Base-by-base conservation (phyloP, 2,888 invertebrate species). In the Bugulina stolonifera region DNA sequence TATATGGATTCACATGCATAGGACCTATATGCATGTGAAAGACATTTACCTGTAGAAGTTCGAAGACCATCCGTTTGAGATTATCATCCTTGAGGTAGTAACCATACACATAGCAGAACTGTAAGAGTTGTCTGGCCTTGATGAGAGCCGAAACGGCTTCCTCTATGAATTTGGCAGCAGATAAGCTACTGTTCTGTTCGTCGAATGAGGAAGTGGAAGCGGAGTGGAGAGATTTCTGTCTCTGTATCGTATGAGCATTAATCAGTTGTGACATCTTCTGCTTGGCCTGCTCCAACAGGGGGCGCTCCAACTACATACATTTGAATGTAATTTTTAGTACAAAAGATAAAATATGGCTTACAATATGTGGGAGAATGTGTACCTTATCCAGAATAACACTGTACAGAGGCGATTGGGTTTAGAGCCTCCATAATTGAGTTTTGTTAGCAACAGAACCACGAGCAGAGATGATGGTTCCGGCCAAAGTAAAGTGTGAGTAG, bases 71-170 rank as follows among this genome's bases (percentile, higher is more conserved):
- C 81, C 88, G 89, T 79, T 89, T 89, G 79, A 89, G 88, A 3
- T 89, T 89, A 69, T 81, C 80, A 76, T 89, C 89, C 79, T 89
- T 88, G 70, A 90, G 81, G 79, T 89, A 89, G 81, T 88, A 90
- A 14, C 89, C 89, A 80, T 89, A 89, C n/a, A 89, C 89, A 79
- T 89, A 89, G 2, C 89, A 89, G 58, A 89, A 89, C 80, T 89
- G 89, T 1, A 90, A 81, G 25, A 89, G 88, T 73, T 89, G 82
- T 72, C 89, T 82, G 0, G 89, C 87, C 81, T 89, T 89, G 52
- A 89, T 80, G 70, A 90, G 82, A 80, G 89, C 89, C 73, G 88
- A 83, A 1, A 89, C 87, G 3, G 89, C 89, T 77, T 89, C 89
- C 78, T 89, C 88, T 22, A 90, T 87, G 80, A 89, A 90, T 79